Percentiles rank a stretch among this genome's conserved stretches.
Conservation (phyloP, 2,888 invertebrate genomes). For the Gymnosoma rotundatum region DNA sequence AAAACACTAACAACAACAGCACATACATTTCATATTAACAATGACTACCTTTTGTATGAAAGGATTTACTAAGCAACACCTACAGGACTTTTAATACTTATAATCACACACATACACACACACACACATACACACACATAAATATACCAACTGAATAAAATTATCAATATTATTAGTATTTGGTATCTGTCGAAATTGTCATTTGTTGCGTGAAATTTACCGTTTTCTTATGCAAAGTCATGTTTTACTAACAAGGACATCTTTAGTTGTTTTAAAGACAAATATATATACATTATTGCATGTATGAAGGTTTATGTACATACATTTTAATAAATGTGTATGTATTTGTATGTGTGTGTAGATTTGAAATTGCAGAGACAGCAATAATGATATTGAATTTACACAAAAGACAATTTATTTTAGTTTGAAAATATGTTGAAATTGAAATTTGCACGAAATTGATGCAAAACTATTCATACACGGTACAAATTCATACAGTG, state of each 20-base stretch:
- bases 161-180: conserved; percentile 65
- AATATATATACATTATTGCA: not conserved
- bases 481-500: not conserved
- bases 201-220: conserved; percentile 77
- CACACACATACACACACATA: not conserved
- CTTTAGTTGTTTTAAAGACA: conserved; percentile 6
- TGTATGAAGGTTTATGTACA: not conserved
- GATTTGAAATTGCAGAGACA: not conserved
- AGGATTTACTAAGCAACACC: conserved; percentile 28
- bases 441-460: conserved; percentile 72
- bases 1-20: conserved; percentile 19
- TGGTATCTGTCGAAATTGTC: conserved; percentile 74
- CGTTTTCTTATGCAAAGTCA: conserved; percentile 75
- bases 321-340: not conserved
- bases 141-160: not conserved
- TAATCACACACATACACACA: not conserved
- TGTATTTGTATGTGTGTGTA: not conserved
- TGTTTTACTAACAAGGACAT: conserved; percentile 67
- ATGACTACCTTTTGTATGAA: conserved; percentile 37
- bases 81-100: conserved; percentile 21
- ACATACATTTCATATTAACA: conserved; percentile 43
- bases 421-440: conserved; percentile 77
- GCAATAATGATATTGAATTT: conserved; percentile 58
- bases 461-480: not conserved
- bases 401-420: conserved; percentile 74